Percentiles rank a stretch among this genome's conserved stretches.
These are phyloP conservation scores for Phymatocera aterrima DNA, from an alignment of 2,888 invertebrate genomes.

Conservation along the genomic window DNA sequence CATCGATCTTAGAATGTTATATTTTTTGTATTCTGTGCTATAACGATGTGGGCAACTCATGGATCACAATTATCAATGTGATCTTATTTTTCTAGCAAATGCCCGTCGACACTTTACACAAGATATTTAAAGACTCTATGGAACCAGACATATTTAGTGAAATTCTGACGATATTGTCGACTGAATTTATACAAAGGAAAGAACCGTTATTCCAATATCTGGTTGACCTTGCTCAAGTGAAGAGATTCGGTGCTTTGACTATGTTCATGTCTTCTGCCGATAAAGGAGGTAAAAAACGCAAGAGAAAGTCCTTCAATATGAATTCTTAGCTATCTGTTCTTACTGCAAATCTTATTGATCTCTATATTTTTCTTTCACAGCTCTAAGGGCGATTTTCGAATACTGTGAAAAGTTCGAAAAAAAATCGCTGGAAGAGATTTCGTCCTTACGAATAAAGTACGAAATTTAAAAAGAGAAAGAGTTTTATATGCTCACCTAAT, in stretches of 20 bases:
- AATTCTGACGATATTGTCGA: slow-evolving; percentile 76
- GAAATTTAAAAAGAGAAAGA: slow-evolving; percentile 69
- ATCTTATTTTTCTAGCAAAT: slow-evolving; percentile 76
- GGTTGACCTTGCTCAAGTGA: slow-evolving; percentile 77
- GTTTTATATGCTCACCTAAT: background rate
- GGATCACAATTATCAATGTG: background rate
- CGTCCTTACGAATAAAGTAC: slow-evolving; percentile 68
- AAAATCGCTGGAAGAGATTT: slow-evolving; percentile 66
- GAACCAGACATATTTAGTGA: slow-evolving; percentile 81
- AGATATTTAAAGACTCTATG: slow-evolving; percentile 82
- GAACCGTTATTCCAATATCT: slow-evolving; percentile 77
- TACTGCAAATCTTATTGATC: too few species aligned
- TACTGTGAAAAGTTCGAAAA: slow-evolving; percentile 65
- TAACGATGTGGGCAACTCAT: too few species aligned
- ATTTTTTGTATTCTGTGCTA: too few species aligned
- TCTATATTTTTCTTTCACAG: slow-evolving; percentile 61
- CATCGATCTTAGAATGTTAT: too few species aligned
- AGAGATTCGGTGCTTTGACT: slow-evolving; percentile 80
- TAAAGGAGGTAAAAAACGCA: slow-evolving; percentile 76
- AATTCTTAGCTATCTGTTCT: too few species aligned
- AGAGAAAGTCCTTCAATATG: background rate
- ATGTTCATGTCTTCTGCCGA: slow-evolving; percentile 80
- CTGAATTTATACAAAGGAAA: slow-evolving; percentile 74
- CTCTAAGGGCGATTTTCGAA: slow-evolving; percentile 70
- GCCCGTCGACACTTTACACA: slow-evolving; percentile 77